Conservation (phyloP, 30 jellyfish, hydroid and myxozoan species). For the Pseudorhiza aurosa region DNA sequence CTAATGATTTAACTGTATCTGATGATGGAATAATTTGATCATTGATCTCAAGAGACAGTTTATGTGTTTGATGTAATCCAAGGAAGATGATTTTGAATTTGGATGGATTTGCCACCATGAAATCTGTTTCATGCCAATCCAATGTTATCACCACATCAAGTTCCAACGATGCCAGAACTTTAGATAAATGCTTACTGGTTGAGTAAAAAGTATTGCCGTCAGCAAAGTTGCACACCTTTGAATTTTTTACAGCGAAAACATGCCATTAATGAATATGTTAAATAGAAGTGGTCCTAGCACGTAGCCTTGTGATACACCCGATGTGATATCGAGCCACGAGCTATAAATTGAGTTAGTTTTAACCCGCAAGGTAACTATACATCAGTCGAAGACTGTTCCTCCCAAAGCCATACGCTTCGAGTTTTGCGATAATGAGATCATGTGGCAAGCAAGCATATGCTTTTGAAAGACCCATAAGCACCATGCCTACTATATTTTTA, state of each 20-base stretch:
- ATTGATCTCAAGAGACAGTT: constrained; percentile 8
- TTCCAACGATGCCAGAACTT: constrained; percentile 22
- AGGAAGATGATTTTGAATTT: constrained; percentile 2
- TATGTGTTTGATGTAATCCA: not conserved
- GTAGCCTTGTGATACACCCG: not conserved
- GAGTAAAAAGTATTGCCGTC: constrained; percentile 15
- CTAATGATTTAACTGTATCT: constrained; percentile 3
- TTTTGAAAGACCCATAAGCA: too few species aligned
- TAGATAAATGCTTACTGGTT: constrained; percentile 18
- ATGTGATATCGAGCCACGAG: not conserved
- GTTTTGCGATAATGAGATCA: too few species aligned
- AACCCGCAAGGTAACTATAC: not conserved
- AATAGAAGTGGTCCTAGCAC: constrained; percentile 16
- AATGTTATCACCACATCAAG: constrained; percentile 22
- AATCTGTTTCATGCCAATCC: constrained; percentile 10
- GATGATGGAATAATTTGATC: not conserved
- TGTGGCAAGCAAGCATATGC: too few species aligned
- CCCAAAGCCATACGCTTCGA: too few species aligned
- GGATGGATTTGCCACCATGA: constrained; percentile 35
- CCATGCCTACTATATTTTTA: too few species aligned
- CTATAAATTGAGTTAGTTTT: not conserved
- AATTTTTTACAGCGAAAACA: not conserved
- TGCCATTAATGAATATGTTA: constrained; percentile 21
- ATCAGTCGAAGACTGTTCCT: constrained; percentile 1
- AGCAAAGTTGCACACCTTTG: constrained; percentile 25